Evolutionary conservation across 2,888 invertebrate genomes (phyloP), one percentile per base, ranked within the genome.

Genomic region (Neoscelio sp.): DNA sequence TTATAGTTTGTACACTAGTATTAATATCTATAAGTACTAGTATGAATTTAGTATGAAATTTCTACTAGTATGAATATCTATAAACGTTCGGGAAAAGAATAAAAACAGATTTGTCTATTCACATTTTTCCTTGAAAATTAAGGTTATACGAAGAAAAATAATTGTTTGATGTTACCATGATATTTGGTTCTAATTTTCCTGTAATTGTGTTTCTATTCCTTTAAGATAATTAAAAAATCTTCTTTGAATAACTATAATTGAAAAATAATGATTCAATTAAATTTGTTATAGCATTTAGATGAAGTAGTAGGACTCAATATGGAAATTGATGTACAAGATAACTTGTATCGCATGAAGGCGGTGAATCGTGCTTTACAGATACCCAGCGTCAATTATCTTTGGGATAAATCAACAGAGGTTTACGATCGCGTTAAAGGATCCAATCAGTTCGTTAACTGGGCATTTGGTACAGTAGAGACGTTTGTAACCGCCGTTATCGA

Each of bases 401-500:
- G 92, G 74, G 92, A 91, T 17, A 93, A 93, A 85, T 92, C 93
- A 3, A 92, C 92, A 7, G 92, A 92, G 35, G 90, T 93, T 58
- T 93, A 93, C 87, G 90, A 89, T 17, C 92, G 88, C 88, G 92
- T 93, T 42, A 93, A 93, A 86, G 94, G 93, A 60, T 93, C 93
- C 12, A 94, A 94, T 87, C 92, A 93, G 2, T 91, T 94, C 54
- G 91, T 94, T 13, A 94, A 93, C 89, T 95, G 94, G 94, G 94
- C 94, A 0, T 90, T 95, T 2, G 93, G 93, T 13, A 94, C 94
- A 0, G 94, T 94, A 0, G 94, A 95, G 85, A 86, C 78, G 46
- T 79, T 86, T 15, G 73, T 87, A 13, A 82, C 80, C 23, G 80
- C 82, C 1, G 82, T 88, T 20, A 80, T 87, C 20, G 85, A 87